Evolutionary conservation across 2,888 invertebrate genomes (phyloP).

Genomic region (Zonitis immaculata): DNA sequence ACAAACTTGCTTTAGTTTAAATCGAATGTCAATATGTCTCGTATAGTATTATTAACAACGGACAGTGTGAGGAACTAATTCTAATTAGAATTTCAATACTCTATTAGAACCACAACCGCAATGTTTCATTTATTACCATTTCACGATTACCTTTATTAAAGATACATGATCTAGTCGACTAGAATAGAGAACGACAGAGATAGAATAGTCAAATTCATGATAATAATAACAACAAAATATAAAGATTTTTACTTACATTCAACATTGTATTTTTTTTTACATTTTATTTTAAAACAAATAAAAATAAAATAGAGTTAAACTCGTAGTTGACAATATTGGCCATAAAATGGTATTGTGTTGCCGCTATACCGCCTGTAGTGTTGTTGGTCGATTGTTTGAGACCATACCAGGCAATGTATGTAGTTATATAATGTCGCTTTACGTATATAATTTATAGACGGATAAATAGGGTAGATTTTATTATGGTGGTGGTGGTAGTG

Average conservation of each 20-base stretch:
- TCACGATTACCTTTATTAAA: conserved; percentile 5
- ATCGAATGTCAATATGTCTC: conserved; percentile 17
- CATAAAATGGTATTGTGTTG: not conserved
- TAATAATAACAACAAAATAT: too few relatives aligned
- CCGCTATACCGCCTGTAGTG: not conserved
- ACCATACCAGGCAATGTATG: not conserved
- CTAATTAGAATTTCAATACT: conserved; percentile 22
- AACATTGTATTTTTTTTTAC: too few relatives aligned
- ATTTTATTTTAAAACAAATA: not conserved
- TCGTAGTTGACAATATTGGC: not conserved
- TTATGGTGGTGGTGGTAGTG: not conserved
- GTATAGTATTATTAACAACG: conserved; percentile 13
- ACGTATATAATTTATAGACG: too few relatives aligned
- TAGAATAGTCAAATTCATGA: too few relatives aligned
- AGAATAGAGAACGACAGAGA: too few relatives aligned
- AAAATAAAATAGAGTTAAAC: not conserved
- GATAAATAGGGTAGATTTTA: not conserved
- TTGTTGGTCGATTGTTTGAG: not conserved
- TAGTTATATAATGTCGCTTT: too few relatives aligned
- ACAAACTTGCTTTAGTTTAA: conserved; percentile 9
- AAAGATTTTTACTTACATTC: too few relatives aligned
- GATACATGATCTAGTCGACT: conserved; percentile 12
- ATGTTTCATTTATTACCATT: conserved; percentile 15
- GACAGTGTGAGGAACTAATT: conserved; percentile 20
- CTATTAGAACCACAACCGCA: conserved; percentile 18